Evolutionary conservation across 2,797 vertebrate species (phyloP).

Genomic region (Champsocephalus gunnari): DNA sequence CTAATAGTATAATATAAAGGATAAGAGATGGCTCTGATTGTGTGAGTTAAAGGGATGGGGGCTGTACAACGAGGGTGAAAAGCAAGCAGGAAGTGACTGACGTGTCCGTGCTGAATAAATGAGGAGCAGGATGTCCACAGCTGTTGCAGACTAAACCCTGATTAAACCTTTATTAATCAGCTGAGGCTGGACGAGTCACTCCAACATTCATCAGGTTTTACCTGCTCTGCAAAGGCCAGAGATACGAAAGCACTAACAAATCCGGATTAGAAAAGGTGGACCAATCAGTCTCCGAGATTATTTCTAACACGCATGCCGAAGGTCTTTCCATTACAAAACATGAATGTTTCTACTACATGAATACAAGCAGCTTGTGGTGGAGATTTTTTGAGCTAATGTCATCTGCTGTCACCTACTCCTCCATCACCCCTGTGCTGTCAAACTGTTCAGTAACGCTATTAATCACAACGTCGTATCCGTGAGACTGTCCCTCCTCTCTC

Average conservation of each 20-base stretch:
- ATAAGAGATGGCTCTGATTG: neutral
- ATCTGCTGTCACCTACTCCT: conserved; percentile 24
- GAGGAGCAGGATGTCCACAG: conserved; percentile 69
- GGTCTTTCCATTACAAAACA: neutral
- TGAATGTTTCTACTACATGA: neutral
- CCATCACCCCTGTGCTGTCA: conserved; percentile 52
- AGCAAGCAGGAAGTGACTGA: conserved; percentile 48
- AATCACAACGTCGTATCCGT: conserved; percentile 46
- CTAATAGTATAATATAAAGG: neutral
- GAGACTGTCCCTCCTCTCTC: conserved; percentile 38
- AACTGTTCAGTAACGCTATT: conserved; percentile 55
- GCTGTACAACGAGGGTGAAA: conserved; percentile 16
- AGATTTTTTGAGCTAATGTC: conserved; percentile 8
- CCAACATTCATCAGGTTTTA: conserved; percentile 62
- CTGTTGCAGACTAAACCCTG: conserved; percentile 72
- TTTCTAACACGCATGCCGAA: conserved; percentile 6
- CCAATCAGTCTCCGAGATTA: neutral
- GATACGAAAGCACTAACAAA: conserved; percentile 18
- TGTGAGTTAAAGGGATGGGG: neutral
- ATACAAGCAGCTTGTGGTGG: neutral
- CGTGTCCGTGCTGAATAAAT: conserved; percentile 58
- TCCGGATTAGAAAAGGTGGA: neutral
- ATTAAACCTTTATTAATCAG: conserved; percentile 79
- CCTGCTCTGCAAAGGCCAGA: conserved; percentile 39
- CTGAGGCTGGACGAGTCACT: conserved; percentile 46